Evolutionary conservation across 2,888 invertebrate genomes (phyloP), one percentile per base, ranked within the genome.

Genomic region (Rhodophaea formosa): DNA sequence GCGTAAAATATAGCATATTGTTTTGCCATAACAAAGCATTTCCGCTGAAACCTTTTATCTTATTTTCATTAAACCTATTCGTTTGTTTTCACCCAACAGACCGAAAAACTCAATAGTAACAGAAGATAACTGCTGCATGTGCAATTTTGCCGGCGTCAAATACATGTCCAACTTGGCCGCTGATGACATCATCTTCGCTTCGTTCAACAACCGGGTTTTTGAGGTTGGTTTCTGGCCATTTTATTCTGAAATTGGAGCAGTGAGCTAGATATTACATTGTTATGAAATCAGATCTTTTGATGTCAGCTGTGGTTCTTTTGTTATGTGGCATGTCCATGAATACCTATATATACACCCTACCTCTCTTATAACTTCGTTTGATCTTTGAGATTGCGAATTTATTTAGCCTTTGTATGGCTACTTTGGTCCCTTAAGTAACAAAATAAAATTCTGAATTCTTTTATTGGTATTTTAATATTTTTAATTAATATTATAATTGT

Each of bases 91-190:
- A 61, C 8, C 59, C 70, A 66, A 15, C 74, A 92, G 93, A 67
- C 90, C 88, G 46, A 92, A 92, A 77, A 88, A 91, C 65, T 93
- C 93, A 2, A 92, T 94, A 67, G 94, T 97, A 46, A 92, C 94
- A n/a, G 95, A 96, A 62, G 98, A 98, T 87, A 97, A 98, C 86
- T 97, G 97, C 82, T 98, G 97, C 80, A 89, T 95, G 72, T 98
- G 97, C 84, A 95, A 97, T 84, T 94, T 96, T 59, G 96, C 97
- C 6, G 97, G 97, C 12, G 94, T 98, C 60, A 95, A 95, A 78
- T 94, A 95, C 75, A 93, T 96, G 73, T 96, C 97, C 1, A 93
- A 94, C 66, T 80, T 97, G 8, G 84, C 93, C 0, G 94, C 95
- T 49, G 95, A 96, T 67, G 97, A 97, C 80, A 95, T 98, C 69